phyloP scores from a whole-genome alignment of 2,113 vertebrate genomes.

The Paracyprichromis sp. region DNA sequence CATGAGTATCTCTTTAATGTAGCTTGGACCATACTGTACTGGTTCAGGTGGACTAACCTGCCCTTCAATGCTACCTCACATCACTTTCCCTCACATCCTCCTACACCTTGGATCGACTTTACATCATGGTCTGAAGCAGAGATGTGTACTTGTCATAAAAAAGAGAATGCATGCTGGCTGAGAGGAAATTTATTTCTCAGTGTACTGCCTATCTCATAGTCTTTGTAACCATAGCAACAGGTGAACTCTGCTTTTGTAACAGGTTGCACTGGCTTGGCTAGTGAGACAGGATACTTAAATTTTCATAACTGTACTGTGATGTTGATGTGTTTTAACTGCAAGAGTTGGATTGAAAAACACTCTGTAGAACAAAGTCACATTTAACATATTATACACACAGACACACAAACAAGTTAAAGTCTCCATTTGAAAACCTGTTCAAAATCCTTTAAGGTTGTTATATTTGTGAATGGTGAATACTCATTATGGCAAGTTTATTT shows the following conservation, averaged over 20 bases:
- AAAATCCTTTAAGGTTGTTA: background rate
- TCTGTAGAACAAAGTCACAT: background rate
- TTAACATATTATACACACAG: background rate
- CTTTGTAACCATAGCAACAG: slow-evolving; percentile 60
- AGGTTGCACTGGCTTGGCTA: background rate
- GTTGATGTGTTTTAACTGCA: background rate
- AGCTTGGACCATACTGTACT: background rate
- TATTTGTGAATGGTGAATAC: background rate
- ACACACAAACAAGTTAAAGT: rapidly evolving
- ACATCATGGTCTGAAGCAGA: slow-evolving; percentile 21
- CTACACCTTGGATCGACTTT: slow-evolving; percentile 21
- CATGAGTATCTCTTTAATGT: background rate
- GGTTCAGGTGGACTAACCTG: background rate
- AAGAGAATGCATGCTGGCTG: background rate
- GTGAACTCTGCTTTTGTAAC: slow-evolving; percentile 18
- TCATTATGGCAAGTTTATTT: background rate
- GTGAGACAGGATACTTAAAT: background rate
- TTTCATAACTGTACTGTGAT: background rate
- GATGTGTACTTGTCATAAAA: slow-evolving; percentile 12
- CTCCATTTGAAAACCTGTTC: background rate
- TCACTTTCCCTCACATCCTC: slow-evolving; percentile 6
- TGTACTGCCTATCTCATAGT: slow-evolving; percentile 21
- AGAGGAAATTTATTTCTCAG: slow-evolving; percentile 23
- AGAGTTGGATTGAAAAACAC: background rate
- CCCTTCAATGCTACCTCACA: background rate